phyloP scores from a whole-genome alignment of 1,140 invertebrate species.

The Drosophila nebulosa region DNA sequence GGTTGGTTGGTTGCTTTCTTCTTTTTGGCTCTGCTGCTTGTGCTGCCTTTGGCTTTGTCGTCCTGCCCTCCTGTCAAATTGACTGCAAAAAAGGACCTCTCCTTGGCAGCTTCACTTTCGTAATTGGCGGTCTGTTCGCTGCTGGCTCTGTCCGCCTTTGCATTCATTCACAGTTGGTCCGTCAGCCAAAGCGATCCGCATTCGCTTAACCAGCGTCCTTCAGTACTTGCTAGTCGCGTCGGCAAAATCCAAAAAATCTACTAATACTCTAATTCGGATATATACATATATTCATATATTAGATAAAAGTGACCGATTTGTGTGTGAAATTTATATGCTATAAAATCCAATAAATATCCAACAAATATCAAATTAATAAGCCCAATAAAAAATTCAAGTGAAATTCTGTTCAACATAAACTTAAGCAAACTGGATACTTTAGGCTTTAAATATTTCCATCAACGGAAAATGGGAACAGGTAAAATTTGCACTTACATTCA shows the following conservation, averaged over 20 bases:
- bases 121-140: conserved; percentile 79
- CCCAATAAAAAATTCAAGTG: conserved; percentile 2
- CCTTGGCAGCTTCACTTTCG: conserved; percentile 80
- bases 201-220: conserved; percentile 38
- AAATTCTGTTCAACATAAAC: conserved; percentile 27
- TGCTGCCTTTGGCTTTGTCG: conserved; percentile 70
- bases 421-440: conserved; percentile 77
- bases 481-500: conserved; percentile 7
- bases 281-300: neutral
- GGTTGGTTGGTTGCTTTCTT: conserved; percentile 5
- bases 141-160: conserved; percentile 52
- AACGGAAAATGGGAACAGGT: conserved; percentile 81
- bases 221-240: conserved; percentile 50
- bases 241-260: conserved; percentile 25
- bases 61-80: conserved; percentile 72
- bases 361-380: neutral
- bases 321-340: neutral
- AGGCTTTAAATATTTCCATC: conserved; percentile 80
- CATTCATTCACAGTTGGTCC: conserved; percentile 74
- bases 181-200: conserved; percentile 69
- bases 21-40: neutral
- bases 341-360: neutral
- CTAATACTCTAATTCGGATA: neutral
- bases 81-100: conserved; percentile 80
- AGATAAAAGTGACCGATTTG: neutral